phyloP scores from a whole-genome alignment of 2,888 invertebrate genomes.

The Epicampocera succincta region DNA sequence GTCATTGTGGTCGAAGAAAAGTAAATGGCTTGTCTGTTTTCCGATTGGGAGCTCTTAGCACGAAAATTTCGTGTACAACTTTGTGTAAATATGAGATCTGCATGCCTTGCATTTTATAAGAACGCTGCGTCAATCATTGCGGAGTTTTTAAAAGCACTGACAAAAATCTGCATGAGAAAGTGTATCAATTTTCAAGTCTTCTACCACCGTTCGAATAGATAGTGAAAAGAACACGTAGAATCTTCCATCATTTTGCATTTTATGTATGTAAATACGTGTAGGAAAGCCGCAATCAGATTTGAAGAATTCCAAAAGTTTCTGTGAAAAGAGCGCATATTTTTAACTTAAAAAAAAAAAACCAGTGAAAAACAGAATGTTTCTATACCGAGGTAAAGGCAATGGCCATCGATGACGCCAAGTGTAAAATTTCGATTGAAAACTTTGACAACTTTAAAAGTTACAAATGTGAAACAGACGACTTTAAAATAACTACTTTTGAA shows the following conservation, averaged over 20 bases:
- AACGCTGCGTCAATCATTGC: too few species aligned
- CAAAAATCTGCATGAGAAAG: too few species aligned
- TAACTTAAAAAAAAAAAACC: not conserved
- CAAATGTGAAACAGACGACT: conserved; percentile 3
- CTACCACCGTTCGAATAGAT: not conserved
- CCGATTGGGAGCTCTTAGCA: too few species aligned
- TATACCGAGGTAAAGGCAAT: conserved; percentile 33
- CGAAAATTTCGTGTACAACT: too few species aligned
- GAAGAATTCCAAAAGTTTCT: conserved; percentile 31
- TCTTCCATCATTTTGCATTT: conserved; percentile 12
- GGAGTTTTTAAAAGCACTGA: too few species aligned
- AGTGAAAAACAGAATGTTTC: conserved; percentile 44
- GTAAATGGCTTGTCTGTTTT: too few species aligned
- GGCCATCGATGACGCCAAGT: conserved; percentile 63
- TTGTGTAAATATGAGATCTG: too few species aligned
- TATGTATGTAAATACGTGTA: not conserved
- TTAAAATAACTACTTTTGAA: conserved; percentile 67
- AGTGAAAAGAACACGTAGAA: not conserved
- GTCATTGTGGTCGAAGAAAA: too few species aligned
- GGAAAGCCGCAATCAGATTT: conserved; percentile 45
- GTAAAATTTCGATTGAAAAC: not conserved
- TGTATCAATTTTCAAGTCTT: conserved; percentile 27
- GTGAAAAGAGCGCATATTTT: conserved; percentile 60
- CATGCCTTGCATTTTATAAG: too few species aligned
- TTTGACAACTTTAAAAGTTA: not conserved